A percentile compares a stretch with the other conserved stretches of the same genome.
phyloP scores from a whole-genome alignment of 2,113 vertebrate genomes.

The Pseudopodoces humilis region DNA sequence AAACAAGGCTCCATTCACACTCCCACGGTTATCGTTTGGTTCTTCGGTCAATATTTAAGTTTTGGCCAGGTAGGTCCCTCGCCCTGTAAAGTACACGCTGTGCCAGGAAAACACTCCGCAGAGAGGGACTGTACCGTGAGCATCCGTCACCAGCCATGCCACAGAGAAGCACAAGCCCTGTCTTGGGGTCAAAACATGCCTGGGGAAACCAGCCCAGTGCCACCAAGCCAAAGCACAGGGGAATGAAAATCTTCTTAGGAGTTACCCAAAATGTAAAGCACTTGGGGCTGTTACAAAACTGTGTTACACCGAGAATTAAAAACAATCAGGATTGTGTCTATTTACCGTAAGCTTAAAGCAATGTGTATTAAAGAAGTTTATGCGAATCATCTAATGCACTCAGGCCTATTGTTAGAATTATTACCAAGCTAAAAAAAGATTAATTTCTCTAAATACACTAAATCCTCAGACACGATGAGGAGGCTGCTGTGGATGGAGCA shows the following conservation, averaged over 20 bases:
- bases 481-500: conserved; percentile 11
- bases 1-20: conserved; percentile 21
- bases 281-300: conserved; percentile 46
- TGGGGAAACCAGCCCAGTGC: background rate
- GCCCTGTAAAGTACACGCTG: conserved; percentile 19
- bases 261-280: conserved; percentile 35
- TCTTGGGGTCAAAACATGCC: background rate
- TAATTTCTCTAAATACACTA: conserved; percentile 75
- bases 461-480: conserved; percentile 62
- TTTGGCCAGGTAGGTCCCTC: background rate
- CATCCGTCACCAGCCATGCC: background rate
- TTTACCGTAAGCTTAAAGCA: conserved; percentile 68
- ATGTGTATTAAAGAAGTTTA: conserved; percentile 73
- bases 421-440: conserved; percentile 75
- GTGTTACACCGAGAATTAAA: conserved; percentile 32
- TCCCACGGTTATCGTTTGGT: fast-evolving
- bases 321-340: conserved; percentile 61
- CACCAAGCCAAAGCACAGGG: background rate
- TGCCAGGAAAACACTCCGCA: background rate
- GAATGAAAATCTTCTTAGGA: background rate
- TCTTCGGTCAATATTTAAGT: conserved; percentile 66
- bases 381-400: conserved; percentile 70
- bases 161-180: background rate
- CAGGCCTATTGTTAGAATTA: conserved; percentile 72
- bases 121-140: background rate